Conservation (phyloP, 2,113 vertebrate species). For the Vireo altiloquus region DNA sequence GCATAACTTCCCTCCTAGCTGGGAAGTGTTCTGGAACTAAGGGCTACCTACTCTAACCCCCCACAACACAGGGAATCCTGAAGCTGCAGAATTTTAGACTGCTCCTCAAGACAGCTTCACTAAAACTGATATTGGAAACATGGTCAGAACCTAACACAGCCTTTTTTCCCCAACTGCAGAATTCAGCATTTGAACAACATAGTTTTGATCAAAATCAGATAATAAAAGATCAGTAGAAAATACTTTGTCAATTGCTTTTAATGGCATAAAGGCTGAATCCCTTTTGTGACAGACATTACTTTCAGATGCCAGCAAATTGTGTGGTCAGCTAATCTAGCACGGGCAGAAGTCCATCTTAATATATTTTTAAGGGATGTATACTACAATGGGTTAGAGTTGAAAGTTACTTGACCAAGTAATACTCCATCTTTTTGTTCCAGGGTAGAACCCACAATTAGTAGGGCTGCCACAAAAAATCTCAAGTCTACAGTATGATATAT, state of each 20-base stretch:
- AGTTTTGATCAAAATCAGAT: background rate
- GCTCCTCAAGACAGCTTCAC: background rate
- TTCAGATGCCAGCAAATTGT: background rate
- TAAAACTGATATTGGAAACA: background rate
- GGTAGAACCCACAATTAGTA: background rate
- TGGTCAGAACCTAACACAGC: background rate
- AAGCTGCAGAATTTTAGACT: background rate
- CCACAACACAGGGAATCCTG: background rate
- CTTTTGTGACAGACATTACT: background rate
- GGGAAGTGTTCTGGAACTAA: background rate
- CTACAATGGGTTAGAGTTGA: background rate
- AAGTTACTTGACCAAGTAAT: background rate
- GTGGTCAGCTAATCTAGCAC: background rate
- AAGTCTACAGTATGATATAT: background rate
- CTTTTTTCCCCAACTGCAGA: background rate
- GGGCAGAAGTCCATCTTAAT: background rate
- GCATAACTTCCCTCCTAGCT: background rate
- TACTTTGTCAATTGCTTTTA: background rate
- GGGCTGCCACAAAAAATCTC: background rate
- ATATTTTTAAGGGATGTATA: background rate
- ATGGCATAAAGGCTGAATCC: background rate
- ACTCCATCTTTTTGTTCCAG: background rate
- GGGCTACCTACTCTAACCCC: background rate
- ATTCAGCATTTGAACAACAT: background rate
- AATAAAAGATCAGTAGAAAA: background rate